Evolutionary conservation across 2,888 invertebrate genomes (phyloP).

Genomic region (Tethea ocularis): DNA sequence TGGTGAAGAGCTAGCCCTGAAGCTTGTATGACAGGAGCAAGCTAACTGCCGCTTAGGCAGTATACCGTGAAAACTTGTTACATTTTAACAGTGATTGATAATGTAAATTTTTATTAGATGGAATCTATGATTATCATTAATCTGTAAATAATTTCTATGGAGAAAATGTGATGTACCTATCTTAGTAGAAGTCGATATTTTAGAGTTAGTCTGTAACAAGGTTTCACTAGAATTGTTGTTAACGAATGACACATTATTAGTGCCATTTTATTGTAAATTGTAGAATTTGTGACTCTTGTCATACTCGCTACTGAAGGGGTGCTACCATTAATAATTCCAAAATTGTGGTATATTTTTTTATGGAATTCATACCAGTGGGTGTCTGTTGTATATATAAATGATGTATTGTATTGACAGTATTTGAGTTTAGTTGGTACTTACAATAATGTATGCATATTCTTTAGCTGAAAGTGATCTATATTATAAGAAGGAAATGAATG

Average conservation of each 20-base stretch:
- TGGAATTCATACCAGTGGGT: constrained; percentile 82
- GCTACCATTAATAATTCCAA: constrained; percentile 84
- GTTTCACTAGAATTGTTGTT: constrained; percentile 80
- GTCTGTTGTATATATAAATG: constrained; percentile 80
- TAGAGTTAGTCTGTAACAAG: constrained; percentile 84
- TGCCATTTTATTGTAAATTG: constrained; percentile 83
- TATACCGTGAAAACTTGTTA: constrained; percentile 80
- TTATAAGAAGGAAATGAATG: constrained; percentile 77
- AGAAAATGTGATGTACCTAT: constrained; percentile 74
- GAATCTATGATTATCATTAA: constrained; percentile 76
- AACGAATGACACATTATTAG: constrained; percentile 81
- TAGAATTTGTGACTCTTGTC: constrained; percentile 84
- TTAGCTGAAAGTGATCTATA: constrained; percentile 83
- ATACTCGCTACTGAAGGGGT: constrained; percentile 84
- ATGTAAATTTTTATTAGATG: constrained; percentile 79
- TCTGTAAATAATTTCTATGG: constrained; percentile 77
- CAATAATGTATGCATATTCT: constrained; percentile 81
- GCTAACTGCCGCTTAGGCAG: constrained; percentile 76
- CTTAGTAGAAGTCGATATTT: constrained; percentile 69
- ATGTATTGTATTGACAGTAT: constrained; percentile 83
- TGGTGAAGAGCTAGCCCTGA: constrained; percentile 85
- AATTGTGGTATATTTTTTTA: constrained; percentile 82
- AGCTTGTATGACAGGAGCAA: constrained; percentile 85
- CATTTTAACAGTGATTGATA: constrained; percentile 84
- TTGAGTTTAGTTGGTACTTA: constrained; percentile 82